phyloP scores from a whole-genome alignment of 2,797 vertebrate species.

The Okamejei kenojei region DNA sequence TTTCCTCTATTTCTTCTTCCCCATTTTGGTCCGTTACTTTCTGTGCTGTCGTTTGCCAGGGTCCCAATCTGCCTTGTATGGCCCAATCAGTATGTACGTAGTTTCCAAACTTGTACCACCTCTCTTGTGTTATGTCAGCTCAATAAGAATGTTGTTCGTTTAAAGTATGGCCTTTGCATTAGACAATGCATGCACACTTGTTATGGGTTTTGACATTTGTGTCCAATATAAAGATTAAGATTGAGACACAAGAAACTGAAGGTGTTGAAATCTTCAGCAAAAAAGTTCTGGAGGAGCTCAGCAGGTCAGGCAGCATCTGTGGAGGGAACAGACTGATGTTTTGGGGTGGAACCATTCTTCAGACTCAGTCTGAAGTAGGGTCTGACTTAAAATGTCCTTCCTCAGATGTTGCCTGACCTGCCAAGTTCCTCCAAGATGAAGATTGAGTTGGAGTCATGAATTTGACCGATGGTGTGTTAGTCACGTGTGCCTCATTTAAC shows the following conservation, averaged over 20 bases:
- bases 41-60: background rate
- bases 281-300: no score
- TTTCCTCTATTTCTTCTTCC: background rate
- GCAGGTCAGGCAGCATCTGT: no score
- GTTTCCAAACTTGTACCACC: no score
- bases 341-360: no score
- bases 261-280: no score
- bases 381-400: no score
- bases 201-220: background rate
- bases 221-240: background rate
- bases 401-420: no score
- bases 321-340: no score
- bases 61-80: no score
- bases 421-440: background rate
- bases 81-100: no score
- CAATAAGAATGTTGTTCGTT: background rate
- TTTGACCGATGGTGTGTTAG: background rate
- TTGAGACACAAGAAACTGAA: background rate
- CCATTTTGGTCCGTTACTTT: background rate
- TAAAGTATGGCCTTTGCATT: background rate
- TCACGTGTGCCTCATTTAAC: background rate
- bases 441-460: background rate
- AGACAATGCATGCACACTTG: background rate
- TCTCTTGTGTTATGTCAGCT: background rate
- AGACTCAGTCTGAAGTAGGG: no score